Conservation (phyloP, 2,113 vertebrate genomes). For the Potamarius usumacintae region DNA sequence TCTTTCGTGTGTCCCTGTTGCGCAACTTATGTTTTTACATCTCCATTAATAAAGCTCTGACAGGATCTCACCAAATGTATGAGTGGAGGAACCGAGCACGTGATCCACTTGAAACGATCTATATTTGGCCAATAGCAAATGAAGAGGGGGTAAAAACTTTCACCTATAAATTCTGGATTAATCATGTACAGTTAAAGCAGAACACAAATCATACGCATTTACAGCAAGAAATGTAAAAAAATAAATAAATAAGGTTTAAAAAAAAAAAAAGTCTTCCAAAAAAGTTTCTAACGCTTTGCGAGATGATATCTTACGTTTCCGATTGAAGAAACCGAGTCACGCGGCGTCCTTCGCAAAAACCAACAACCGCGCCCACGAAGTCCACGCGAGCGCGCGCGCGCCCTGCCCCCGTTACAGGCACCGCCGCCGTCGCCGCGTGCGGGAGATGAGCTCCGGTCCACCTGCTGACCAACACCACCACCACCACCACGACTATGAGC, state of each 20-base stretch:
- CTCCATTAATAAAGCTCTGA: conserved; percentile 80
- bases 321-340: conserved; percentile 78
- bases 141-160: conserved; percentile 70
- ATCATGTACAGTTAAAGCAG: conserved; percentile 82
- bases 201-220: conserved; percentile 80
- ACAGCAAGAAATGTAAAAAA: conserved; percentile 67
- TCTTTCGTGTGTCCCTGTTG: conserved; percentile 60
- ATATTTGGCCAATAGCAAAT: conserved; percentile 84
- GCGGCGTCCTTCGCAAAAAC: conserved; percentile 79
- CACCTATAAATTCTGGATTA: conserved; percentile 83
- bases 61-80: conserved; percentile 82
- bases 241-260: no score
- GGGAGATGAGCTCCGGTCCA: conserved; percentile 76
- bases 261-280: conserved; percentile 24
- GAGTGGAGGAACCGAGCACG: conserved; percentile 79
- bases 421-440: conserved; percentile 59
- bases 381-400: not conserved
- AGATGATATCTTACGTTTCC: conserved; percentile 85
- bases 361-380: conserved; percentile 12
- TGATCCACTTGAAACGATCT: conserved; percentile 81
- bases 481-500: conserved; percentile 5
- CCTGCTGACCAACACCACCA: conserved; percentile 55
- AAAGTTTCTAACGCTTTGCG: conserved; percentile 47
- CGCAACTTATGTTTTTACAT: conserved; percentile 77
- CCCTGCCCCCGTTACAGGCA: not conserved